phyloP scores from a whole-genome alignment of 2,888 invertebrate genomes.

The Monochamus alternatus region DNA sequence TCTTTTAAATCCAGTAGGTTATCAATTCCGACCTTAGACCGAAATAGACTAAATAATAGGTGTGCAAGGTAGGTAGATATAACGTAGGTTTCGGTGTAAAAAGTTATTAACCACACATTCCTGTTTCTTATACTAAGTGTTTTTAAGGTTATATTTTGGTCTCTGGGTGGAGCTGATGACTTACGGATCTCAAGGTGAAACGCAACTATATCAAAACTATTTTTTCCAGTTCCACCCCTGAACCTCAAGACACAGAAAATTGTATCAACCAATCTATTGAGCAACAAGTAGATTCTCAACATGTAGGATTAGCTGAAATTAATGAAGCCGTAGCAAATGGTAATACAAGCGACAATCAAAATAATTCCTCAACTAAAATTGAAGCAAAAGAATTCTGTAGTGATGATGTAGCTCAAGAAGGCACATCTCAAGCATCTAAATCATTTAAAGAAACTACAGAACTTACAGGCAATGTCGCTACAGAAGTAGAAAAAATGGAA shows the following conservation, averaged over 20 bases:
- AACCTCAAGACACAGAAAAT: constrained; percentile 27
- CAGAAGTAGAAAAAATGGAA: constrained; percentile 11
- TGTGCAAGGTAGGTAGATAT: constrained; percentile 55
- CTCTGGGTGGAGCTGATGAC: constrained; percentile 68
- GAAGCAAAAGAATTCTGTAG: not conserved
- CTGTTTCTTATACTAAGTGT: constrained; percentile 47
- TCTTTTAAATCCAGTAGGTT: constrained; percentile 54
- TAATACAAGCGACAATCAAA: not conserved
- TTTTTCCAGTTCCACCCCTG: constrained; percentile 55
- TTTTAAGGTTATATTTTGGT: constrained; percentile 66
- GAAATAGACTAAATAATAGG: constrained; percentile 59
- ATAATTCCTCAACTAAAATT: not conserved
- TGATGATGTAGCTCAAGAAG: not conserved
- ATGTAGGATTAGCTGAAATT: not conserved
- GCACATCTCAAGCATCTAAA: not conserved
- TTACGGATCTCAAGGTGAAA: constrained; percentile 49
- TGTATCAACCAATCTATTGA: not conserved
- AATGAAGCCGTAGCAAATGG: not conserved
- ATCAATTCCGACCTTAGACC: constrained; percentile 68
- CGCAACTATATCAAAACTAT: constrained; percentile 43
- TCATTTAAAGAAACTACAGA: not conserved
- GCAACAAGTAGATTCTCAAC: not conserved
- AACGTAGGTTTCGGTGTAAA: constrained; percentile 32
- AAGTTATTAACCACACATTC: constrained; percentile 24
- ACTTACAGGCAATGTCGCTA: not conserved